Base-by-base conservation (phyloP, 2,113 vertebrate species). In the Sarotherodon lohbergeri region DNA sequence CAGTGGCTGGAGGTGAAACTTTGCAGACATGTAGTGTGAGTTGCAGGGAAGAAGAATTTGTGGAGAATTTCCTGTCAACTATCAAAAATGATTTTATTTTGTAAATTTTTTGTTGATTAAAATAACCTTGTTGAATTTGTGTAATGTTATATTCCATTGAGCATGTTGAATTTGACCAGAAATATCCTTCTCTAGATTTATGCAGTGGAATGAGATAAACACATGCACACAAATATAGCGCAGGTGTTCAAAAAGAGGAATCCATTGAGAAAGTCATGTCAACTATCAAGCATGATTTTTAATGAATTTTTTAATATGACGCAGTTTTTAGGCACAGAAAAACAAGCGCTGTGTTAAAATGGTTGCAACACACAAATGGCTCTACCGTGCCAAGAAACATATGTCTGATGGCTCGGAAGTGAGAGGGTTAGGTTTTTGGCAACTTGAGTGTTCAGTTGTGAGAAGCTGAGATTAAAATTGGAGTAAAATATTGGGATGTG, bases 351-450 rank as follows among this genome's bases (percentile, higher is more conserved):
- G 6, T 1, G 6, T 13, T 57, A 56, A 24, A 56, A 1, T 56
- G 54, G 10, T 13, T 56, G 22, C 2, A 0, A 24, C 24, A 27
- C 55, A 56, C 55, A 56, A 56, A 56, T 3, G 6, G 11, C 22
- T 56, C 55, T 56, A 56, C 22, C 0, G 3, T 56, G 11, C 12
- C 54, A 56, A 56, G 54, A 56, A 27, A 56, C 3, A 36, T 8
- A 8, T 0, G n/a, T 54, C 19, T 11, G 52, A 54, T 3, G 50
- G 9, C 50, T 54, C 2, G 0, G 54, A 55, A 12, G 54, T 6
- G 54, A 55, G n/a, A 55, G 5, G 54, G 54, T 55, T 55, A 2
- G n/a, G n/a, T 55, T 55, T 55, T 22, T 55, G 52, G 52, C n/a
- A 22, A 2, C 10, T 22, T 0, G 10, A 55, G 52, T 55, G 54